These are phyloP conservation scores for Fragum sueziense DNA, from an alignment of 2,888 invertebrate genomes.

Conservation along the genomic window DNA sequence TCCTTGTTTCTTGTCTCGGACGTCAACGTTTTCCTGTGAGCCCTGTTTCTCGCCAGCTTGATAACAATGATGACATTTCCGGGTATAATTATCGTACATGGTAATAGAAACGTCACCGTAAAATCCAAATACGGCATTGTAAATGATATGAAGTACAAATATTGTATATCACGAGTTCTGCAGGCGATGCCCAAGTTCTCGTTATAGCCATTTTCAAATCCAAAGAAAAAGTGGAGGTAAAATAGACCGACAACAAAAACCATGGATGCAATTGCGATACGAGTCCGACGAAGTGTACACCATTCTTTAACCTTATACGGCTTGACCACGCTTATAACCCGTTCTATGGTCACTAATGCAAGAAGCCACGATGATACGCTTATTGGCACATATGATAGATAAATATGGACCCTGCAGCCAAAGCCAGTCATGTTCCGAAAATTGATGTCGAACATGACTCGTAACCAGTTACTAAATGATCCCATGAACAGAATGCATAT, in stretches of 20 bases:
- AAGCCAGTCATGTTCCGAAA: not conserved
- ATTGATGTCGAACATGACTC: not conserved
- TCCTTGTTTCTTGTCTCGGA: not conserved
- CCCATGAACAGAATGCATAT: not conserved
- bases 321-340: slow-evolving; percentile 1
- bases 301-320: slow-evolving; percentile 10
- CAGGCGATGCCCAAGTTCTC: not conserved
- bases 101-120: not conserved
- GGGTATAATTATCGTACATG: not conserved
- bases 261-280: not conserved
- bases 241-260: not conserved
- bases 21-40: not conserved
- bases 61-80: not conserved
- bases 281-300: not conserved
- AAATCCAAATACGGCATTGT: not conserved
- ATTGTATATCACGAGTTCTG: not conserved
- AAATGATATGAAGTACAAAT: not conserved
- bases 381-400: slow-evolving; percentile 8
- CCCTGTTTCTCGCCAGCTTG: not conserved
- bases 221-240: not conserved
- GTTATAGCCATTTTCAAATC: not conserved
- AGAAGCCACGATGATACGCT: slow-evolving; percentile 10
- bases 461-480: slow-evolving; percentile 7
- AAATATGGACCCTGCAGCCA: slow-evolving; percentile 8
- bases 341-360: slow-evolving; percentile 1